Evolutionary conservation across 2,888 invertebrate genomes (phyloP).

Genomic region (Dilophus febrilis): DNA sequence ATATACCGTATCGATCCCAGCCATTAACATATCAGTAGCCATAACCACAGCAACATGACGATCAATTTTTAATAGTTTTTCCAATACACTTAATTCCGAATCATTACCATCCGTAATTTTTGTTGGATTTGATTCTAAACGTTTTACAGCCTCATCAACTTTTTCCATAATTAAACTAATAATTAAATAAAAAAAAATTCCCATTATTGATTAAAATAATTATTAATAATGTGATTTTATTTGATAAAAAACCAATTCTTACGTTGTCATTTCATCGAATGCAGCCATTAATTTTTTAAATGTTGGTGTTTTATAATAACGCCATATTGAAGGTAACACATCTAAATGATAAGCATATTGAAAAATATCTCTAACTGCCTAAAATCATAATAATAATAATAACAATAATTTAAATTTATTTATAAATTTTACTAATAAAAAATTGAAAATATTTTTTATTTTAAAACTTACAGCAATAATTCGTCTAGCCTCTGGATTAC

Average conservation of each 20-base stretch:
- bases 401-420: too few species aligned
- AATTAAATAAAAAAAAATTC: neutral
- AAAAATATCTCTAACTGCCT: conserved; percentile 12
- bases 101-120: conserved; percentile 8
- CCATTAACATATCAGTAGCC: conserved; percentile 51
- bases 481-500: conserved; percentile 9
- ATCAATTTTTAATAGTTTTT: conserved; percentile 43
- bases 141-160: conserved; percentile 25
- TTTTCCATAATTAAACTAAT: conserved; percentile 17
- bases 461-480: too few species aligned
- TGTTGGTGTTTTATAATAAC: conserved; percentile 1
- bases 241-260: neutral
- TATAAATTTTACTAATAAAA: too few species aligned
- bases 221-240: too few species aligned
- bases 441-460: too few species aligned
- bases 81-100: conserved; percentile 35
- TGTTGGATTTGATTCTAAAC: conserved; percentile 13
- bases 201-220: too few species aligned
- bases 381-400: neutral
- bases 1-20: conserved; percentile 54
- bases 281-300: conserved; percentile 2
- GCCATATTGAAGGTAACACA: conserved; percentile 22
- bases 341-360: conserved; percentile 20
- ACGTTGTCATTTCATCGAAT: conserved; percentile 2
- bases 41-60: conserved; percentile 44